phyloP scores from a whole-genome alignment of 1,140 invertebrate genomes.

The Oedothorax gibbosus region DNA sequence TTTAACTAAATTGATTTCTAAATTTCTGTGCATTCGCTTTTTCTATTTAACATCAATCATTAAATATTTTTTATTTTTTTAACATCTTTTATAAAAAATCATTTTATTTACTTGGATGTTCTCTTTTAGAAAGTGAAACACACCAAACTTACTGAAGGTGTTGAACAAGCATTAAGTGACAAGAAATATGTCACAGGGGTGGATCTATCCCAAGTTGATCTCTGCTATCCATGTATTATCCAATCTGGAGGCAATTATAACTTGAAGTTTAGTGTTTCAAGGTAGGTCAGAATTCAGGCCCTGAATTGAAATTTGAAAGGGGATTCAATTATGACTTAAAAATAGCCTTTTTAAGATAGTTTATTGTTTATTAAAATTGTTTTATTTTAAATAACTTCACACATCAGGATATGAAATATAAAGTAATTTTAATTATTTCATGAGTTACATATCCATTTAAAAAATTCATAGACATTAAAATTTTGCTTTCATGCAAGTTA shows the following conservation, averaged over 20 bases:
- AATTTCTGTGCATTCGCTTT: too few relatives aligned
- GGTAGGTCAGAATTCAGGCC: slow-evolving; percentile 66
- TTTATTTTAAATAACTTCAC: too few relatives aligned
- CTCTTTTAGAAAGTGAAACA: slow-evolving; percentile 87
- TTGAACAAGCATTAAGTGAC: slow-evolving; percentile 88
- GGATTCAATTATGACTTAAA: too few relatives aligned
- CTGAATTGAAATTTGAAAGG: background rate
- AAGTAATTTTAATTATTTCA: too few relatives aligned
- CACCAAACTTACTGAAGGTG: slow-evolving; percentile 92
- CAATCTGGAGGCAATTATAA: slow-evolving; percentile 98
- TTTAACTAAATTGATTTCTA: background rate
- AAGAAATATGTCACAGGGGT: slow-evolving; percentile 93
- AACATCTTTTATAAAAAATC: background rate
- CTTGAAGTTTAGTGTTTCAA: slow-evolving; percentile 92
- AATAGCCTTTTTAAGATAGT: too few relatives aligned
- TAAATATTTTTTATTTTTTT: background rate
- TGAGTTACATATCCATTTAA: too few relatives aligned
- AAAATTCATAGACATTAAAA: too few relatives aligned
- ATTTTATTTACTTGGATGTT: slow-evolving; percentile 24
- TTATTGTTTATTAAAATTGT: too few relatives aligned
- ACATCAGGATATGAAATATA: background rate
- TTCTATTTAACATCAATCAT: background rate
- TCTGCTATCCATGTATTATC: slow-evolving; percentile 98
- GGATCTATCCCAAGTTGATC: slow-evolving; percentile 89
- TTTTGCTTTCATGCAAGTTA: too few relatives aligned